Conservation (phyloP, 1,140 invertebrate species). For the Pachypeltis micranthus region DNA sequence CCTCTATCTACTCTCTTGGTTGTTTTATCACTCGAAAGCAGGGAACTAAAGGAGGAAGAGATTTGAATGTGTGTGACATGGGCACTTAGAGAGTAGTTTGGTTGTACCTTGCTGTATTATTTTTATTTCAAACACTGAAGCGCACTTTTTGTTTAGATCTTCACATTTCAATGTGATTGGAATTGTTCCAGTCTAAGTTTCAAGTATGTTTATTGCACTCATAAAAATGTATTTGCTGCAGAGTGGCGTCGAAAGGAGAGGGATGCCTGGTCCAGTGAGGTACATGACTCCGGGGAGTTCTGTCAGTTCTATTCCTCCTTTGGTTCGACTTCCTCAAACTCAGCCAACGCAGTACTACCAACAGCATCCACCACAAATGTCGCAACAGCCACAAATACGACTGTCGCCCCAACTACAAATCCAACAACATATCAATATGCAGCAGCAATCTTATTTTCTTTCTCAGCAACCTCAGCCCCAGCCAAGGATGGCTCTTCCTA, state of each 20-base stretch:
- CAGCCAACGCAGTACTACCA: background rate
- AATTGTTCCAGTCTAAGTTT: no score
- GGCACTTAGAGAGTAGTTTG: no score
- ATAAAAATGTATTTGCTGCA: no score
- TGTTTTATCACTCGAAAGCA: no score
- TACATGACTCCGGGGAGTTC: background rate
- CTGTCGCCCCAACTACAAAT: background rate
- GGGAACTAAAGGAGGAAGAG: no score
- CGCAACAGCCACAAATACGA: background rate
- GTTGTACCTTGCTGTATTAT: no score
- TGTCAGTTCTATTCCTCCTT: background rate
- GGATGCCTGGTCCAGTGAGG: background rate
- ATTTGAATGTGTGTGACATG: no score
- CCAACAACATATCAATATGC: background rate
- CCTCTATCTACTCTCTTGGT: no score
- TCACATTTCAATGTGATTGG: no score
- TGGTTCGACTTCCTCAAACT: background rate
- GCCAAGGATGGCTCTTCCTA: conserved; percentile 13
- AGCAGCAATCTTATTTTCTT: background rate
- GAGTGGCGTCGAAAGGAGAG: background rate
- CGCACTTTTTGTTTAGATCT: no score
- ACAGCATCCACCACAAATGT: background rate
- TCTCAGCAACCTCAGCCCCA: background rate
- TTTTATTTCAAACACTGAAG: no score
- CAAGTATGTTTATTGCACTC: no score